Evolutionary conservation across 2,113 vertebrate species (phyloP).

Genomic region (Oplegnathus fasciatus): DNA sequence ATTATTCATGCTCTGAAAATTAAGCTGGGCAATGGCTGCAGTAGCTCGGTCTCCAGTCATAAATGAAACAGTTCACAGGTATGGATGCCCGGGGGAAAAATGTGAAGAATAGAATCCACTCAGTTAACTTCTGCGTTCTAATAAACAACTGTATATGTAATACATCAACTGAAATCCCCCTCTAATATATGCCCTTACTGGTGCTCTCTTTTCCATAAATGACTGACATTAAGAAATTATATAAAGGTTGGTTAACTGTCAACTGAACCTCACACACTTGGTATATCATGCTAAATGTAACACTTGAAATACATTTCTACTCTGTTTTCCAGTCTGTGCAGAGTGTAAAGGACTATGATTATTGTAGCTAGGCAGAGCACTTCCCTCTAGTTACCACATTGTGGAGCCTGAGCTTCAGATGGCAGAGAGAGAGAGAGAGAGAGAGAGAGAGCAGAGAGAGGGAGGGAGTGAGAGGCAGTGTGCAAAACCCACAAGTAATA

Average conservation of each 20-base stretch:
- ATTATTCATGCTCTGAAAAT: slow-evolving; percentile 54
- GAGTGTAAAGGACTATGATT: background rate
- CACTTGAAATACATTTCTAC: background rate
- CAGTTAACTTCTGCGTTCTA: background rate
- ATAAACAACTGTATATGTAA: slow-evolving; percentile 4
- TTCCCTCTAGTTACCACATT: slow-evolving; percentile 51
- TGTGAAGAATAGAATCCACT: slow-evolving; percentile 8
- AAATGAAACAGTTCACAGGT: slow-evolving; percentile 26
- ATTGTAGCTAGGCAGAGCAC: slow-evolving; percentile 27
- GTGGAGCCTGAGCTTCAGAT: slow-evolving; percentile 59
- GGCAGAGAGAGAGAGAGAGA: slow-evolving; percentile 15
- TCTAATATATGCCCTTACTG: background rate
- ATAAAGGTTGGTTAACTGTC: slow-evolving; percentile 4
- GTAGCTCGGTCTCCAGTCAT: slow-evolving; percentile 20
- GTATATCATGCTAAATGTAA: background rate
- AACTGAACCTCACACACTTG: background rate
- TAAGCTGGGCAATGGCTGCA: slow-evolving; percentile 4
- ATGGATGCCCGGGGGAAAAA: background rate
- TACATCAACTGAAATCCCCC: background rate
- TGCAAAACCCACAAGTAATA: slow-evolving; percentile 47
- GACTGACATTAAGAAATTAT: background rate
- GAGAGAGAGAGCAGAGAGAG: slow-evolving; percentile 7
- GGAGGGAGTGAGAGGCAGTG: slow-evolving; percentile 3
- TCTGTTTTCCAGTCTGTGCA: background rate
- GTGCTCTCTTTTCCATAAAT: background rate